A percentile compares a stretch with the other conserved stretches of the same genome.
These are phyloP conservation scores for Prunella fulvescens DNA, from an alignment of 2,113 vertebrate genomes.

Conservation along the genomic window DNA sequence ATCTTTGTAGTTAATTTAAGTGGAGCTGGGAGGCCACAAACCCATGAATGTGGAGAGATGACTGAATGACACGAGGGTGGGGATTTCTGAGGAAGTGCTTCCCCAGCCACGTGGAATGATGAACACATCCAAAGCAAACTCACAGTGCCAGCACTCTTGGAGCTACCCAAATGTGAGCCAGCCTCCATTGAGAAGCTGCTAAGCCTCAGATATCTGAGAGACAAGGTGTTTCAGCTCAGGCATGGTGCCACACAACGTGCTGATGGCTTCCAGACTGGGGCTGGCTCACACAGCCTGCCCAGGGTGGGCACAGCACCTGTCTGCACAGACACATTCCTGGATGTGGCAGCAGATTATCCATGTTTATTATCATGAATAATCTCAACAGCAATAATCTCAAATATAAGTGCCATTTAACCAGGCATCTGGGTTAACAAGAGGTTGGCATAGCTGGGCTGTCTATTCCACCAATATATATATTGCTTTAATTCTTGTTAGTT, in stretches of 20 bases:
- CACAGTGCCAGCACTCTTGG: background rate
- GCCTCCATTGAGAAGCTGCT: background rate
- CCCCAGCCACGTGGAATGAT: background rate
- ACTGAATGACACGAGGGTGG: fast-evolving
- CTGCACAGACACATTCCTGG: background rate
- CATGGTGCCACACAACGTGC: background rate
- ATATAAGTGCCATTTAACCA: background rate
- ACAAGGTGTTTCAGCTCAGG: background rate
- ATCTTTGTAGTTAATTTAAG: background rate
- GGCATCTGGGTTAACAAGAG: background rate
- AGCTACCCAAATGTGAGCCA: background rate
- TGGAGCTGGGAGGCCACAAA: background rate
- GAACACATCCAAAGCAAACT: background rate
- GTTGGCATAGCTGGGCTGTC: background rate
- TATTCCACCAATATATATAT: background rate
- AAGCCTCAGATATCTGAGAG: background rate
- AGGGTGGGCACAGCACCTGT: background rate
- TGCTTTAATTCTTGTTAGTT: background rate
- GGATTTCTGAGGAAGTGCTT: background rate
- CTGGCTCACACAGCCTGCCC: background rate
- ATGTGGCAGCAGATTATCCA: background rate
- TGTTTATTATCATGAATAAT: background rate
- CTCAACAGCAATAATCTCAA: background rate
- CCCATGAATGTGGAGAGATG: fast-evolving
- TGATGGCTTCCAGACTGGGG: background rate